A percentile compares a stretch with the other conserved stretches of the same genome.
These are phyloP conservation scores for Hyalella azteca DNA, from an alignment of 2,888 invertebrate genomes.

Conservation along the genomic window DNA sequence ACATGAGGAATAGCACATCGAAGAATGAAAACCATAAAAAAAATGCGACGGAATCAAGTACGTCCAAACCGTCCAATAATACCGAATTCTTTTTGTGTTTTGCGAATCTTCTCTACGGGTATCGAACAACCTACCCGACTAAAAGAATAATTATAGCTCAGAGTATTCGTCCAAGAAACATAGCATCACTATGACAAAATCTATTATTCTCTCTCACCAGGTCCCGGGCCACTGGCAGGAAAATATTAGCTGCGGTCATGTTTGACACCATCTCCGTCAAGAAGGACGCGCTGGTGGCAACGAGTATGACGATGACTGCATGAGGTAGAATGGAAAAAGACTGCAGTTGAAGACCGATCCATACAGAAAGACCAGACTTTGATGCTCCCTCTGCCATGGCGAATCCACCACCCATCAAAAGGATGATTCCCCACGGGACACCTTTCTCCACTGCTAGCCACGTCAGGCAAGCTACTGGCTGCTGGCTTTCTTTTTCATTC, in stretches of 20 bases:
- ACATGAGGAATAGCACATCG: no score
- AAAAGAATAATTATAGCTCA: no score
- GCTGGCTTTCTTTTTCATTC: background rate
- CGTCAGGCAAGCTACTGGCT: constrained; percentile 61
- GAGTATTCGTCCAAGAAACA: no score
- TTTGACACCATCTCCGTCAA: constrained; percentile 62
- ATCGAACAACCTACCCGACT: no score
- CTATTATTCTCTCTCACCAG: constrained; percentile 62
- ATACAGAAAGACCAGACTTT: constrained; percentile 62
- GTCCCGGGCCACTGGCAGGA: constrained; percentile 63
- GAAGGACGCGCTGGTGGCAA: constrained; percentile 61
- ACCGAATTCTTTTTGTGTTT: no score
- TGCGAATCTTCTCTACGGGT: no score
- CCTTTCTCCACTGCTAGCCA: constrained; percentile 61
- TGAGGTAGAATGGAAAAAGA: constrained; percentile 60
- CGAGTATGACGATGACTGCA: constrained; percentile 62
- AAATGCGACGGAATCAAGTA: no score
- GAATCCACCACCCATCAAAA: constrained; percentile 88
- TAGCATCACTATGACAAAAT: no score
- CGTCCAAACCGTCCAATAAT: no score
- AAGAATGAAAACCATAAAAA: no score
- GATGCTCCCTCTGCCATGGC: constrained; percentile 72
- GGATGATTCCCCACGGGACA: constrained; percentile 73
- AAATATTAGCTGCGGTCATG: constrained; percentile 64
- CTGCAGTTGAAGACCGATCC: constrained; percentile 61